These are phyloP conservation scores for Sebastes itinus DNA, from an alignment of 2,797 vertebrate species.

Conservation along the genomic window DNA sequence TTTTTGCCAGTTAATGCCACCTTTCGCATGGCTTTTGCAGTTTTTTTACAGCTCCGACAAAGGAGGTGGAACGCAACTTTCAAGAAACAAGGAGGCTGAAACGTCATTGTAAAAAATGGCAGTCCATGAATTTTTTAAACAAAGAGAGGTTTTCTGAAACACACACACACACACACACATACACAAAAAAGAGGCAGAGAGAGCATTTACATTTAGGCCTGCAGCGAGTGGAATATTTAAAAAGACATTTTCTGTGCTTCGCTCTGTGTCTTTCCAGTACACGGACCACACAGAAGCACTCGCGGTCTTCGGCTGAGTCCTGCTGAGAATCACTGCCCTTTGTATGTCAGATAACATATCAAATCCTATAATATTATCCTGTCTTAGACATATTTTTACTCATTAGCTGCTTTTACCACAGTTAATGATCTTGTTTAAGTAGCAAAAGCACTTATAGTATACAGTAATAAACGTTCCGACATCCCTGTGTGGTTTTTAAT, in stretches of 20 bases:
- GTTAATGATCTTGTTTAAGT: not conserved
- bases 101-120: constrained; percentile 17
- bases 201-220: constrained; percentile 42
- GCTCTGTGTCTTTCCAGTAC: not conserved
- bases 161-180: not conserved
- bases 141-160: constrained; percentile 42
- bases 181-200: not conserved
- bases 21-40: not conserved
- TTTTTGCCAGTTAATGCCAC: not conserved
- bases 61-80: constrained; percentile 8
- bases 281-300: not conserved
- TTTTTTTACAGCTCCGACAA: not conserved
- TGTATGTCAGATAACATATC: not conserved
- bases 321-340: not conserved
- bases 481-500: constrained; percentile 11
- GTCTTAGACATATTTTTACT: not conserved
- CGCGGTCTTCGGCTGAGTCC: too few relatives aligned
- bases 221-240: constrained; percentile 46
- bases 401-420: not conserved
- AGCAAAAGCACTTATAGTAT: not conserved
- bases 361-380: not conserved
- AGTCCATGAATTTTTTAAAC: constrained; percentile 60
- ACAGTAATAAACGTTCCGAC: not conserved
- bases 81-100: constrained; percentile 29
- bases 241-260: constrained; percentile 9